Conservation (phyloP, 2,888 invertebrate genomes). For the Girardia tigrina region DNA sequence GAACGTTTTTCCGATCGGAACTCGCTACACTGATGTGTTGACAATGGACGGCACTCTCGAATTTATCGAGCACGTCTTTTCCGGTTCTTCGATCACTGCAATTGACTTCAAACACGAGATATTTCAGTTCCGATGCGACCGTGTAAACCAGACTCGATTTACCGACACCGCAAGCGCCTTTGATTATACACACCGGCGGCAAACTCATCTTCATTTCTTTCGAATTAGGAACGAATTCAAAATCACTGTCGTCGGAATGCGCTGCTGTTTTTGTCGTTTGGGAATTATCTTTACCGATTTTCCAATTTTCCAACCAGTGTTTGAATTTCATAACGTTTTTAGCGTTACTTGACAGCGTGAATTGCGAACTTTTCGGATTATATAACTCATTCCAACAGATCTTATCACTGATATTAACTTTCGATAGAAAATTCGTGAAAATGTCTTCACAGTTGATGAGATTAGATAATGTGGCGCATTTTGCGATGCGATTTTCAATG, state of each 20-base stretch:
- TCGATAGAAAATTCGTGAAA: background rate
- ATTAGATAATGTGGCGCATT: background rate
- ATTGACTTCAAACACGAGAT: background rate
- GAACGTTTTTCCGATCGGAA: background rate
- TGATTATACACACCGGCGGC: background rate
- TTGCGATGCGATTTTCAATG: background rate
- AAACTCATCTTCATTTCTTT: background rate
- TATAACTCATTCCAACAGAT: background rate
- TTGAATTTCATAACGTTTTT: background rate
- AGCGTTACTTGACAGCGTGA: background rate
- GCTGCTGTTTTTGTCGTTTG: background rate
- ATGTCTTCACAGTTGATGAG: background rate
- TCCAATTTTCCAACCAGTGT: conserved; percentile 17
- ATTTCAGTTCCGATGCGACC: background rate
- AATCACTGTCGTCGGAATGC: background rate
- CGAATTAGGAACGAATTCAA: background rate
- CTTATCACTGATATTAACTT: background rate
- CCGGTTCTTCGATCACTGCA: background rate
- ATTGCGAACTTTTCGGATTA: background rate
- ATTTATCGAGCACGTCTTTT: background rate
- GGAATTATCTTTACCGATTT: background rate
- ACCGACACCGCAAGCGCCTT: background rate
- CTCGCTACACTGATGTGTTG: background rate
- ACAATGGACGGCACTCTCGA: background rate
- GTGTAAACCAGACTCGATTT: conserved; percentile 21